A percentile compares a stretch with the other conserved stretches of the same genome.
phyloP scores from a whole-genome alignment of 2,797 vertebrate genomes.

The Artibeus lituratus region DNA sequence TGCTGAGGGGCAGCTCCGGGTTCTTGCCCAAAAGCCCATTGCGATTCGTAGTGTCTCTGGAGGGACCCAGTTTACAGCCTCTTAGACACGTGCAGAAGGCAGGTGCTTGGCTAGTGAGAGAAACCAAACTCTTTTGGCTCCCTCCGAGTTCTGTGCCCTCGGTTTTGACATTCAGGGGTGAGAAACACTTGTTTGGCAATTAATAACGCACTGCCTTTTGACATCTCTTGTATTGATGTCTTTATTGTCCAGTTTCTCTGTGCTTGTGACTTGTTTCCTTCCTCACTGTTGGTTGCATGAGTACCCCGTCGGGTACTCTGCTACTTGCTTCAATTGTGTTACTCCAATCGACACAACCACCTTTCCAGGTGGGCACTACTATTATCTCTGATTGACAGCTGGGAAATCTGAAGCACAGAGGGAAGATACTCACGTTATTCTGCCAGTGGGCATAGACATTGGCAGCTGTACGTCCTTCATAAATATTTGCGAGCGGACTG shows the following conservation, averaged over 20 bases:
- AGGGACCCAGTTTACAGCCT: constrained; percentile 50
- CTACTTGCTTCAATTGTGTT: neutral
- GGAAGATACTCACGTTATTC: neutral
- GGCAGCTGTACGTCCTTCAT: neutral
- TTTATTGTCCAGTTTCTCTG: constrained; percentile 42
- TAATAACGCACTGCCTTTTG: constrained; percentile 31
- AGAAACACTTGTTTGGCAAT: constrained; percentile 67
- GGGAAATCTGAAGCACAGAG: neutral
- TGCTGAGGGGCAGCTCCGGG: neutral
- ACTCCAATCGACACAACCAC: neutral
- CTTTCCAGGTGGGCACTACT: neutral
- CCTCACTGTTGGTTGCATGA: neutral
- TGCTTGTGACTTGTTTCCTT: neutral
- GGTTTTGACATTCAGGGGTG: constrained; percentile 60
- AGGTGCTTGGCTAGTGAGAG: constrained; percentile 60
- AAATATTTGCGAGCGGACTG: neutral
- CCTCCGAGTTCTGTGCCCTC: constrained; percentile 27
- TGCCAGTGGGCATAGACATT: neutral
- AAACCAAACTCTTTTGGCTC: constrained; percentile 55
- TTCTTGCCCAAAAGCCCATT: constrained; percentile 1
- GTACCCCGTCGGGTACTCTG: neutral
- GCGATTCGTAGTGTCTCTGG: neutral
- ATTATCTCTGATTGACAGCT: neutral
- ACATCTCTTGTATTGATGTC: constrained; percentile 58
- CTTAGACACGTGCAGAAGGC: constrained; percentile 58